phyloP scores from a whole-genome alignment of 2,797 vertebrate species.

The Hydrocynus forskahlii region DNA sequence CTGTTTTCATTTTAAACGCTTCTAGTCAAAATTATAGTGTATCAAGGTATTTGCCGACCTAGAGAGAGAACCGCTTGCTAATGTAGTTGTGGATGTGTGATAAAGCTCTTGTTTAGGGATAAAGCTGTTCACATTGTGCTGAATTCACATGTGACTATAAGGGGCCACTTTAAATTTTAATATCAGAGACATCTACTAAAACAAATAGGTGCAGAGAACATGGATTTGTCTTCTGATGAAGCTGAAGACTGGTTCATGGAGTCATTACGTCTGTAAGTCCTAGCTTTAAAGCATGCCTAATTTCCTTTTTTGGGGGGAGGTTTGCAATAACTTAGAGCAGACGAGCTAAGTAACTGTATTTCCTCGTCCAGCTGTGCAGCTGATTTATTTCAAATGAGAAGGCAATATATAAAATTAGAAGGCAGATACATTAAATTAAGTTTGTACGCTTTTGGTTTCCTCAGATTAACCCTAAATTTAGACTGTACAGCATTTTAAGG shows the following conservation, averaged over 20 bases:
- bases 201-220: not conserved
- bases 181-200: not conserved
- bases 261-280: constrained; percentile 74
- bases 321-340: too few relatives aligned
- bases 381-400: too few relatives aligned
- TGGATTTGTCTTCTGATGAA: constrained; percentile 61
- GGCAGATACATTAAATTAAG: too few relatives aligned
- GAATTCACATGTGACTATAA: too few relatives aligned
- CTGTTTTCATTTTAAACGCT: not conserved
- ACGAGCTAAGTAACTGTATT: too few relatives aligned
- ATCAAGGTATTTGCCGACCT: not conserved
- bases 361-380: too few relatives aligned
- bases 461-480: too few relatives aligned
- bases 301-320: too few relatives aligned
- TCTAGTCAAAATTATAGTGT: not conserved
- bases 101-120: not conserved
- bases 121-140: not conserved
- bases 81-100: not conserved
- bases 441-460: too few relatives aligned
- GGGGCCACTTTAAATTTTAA: not conserved
- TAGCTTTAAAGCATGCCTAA: not conserved
- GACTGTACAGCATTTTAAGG: too few relatives aligned
- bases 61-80: not conserved
- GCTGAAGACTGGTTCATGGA: constrained; percentile 80
- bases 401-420: too few relatives aligned